Base-by-base conservation (phyloP, 1,140 invertebrate genomes). In the Papilio aristodemus region DNA sequence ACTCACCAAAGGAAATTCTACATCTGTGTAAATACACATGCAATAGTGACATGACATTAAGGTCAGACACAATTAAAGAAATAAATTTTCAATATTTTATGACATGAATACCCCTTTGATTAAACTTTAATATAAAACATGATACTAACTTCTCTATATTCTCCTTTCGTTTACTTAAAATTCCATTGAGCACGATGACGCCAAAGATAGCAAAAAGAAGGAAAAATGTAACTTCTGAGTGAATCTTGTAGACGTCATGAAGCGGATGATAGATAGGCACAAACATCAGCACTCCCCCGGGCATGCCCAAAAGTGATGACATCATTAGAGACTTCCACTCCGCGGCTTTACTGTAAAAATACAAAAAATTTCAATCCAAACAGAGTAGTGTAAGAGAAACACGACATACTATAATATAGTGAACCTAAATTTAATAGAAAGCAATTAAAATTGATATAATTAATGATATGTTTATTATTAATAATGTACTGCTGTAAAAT, bases 221-320 rank as follows among this genome's bases (percentile, higher is more conserved):
- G 75, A 95, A 93, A 72, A 94, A 93, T 14, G 95, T 95, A 0
- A 95, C 94, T 91, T 96, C 95, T 0, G 95, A 93, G 83, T 96
- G 95, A 27, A 96, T 93, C 43, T 93, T 90, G 67, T 87, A 93
- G 1, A 92, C 81, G 77, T 96, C 95, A 78, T 96, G 95, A 0
- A 96, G 91, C 0, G 95, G 94, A 79, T 97, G 95, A 81, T 96
- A 96, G 41, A 96, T 86, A 0, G 94, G 93, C 7, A 96, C 79
- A 81, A 96, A 96, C 71, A 95, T 84, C 1, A 96, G 71, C 2
- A 96, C 92, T 3, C 95, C 95, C 2, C 94, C 93, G 0, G 95
- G 94, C 92, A 95, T 95, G 6, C 95, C 95, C 64, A 95, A 84
- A 1, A 95, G 50, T 3, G 92, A 92, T 6, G 95, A 92, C 8